These are phyloP conservation scores for Drosophila quinaria DNA, from an alignment of 2,888 invertebrate species.

Conservation along the genomic window DNA sequence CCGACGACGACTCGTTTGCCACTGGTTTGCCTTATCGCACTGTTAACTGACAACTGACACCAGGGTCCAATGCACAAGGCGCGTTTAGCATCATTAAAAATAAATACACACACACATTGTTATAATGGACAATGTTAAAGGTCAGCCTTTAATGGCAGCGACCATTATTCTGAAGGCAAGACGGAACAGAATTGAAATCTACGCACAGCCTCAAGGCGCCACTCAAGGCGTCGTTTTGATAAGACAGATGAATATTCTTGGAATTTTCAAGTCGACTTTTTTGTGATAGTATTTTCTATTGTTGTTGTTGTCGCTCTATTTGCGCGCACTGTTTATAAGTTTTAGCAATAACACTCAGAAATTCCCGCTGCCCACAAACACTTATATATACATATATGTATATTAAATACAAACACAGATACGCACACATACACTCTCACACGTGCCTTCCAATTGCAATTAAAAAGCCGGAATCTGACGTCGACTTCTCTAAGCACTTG, in stretches of 20 bases:
- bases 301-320: constrained; percentile 17
- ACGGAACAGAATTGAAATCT: constrained; percentile 12
- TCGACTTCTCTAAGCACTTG: constrained; percentile 60
- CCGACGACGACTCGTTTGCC: constrained; percentile 43
- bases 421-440: constrained; percentile 29
- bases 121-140: constrained; percentile 56
- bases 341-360: constrained; percentile 41
- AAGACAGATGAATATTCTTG: constrained; percentile 23
- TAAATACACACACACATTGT: constrained; percentile 18
- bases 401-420: neutral
- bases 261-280: neutral
- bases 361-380: constrained; percentile 46
- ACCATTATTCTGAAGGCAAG: constrained; percentile 48
- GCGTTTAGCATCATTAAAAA: constrained; percentile 55
- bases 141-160: constrained; percentile 40
- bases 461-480: constrained; percentile 73
- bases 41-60: constrained; percentile 41
- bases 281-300: constrained; percentile 6
- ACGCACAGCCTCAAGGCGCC: constrained; percentile 9
- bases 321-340: constrained; percentile 47
- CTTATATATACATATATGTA: neutral
- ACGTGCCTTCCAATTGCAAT: constrained; percentile 78
- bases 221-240: constrained; percentile 33
- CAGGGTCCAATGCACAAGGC: constrained; percentile 62
- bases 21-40: constrained; percentile 80